These are phyloP conservation scores for Melipona beecheii DNA, from an alignment of 2,888 invertebrate genomes.

Conservation along the genomic window DNA sequence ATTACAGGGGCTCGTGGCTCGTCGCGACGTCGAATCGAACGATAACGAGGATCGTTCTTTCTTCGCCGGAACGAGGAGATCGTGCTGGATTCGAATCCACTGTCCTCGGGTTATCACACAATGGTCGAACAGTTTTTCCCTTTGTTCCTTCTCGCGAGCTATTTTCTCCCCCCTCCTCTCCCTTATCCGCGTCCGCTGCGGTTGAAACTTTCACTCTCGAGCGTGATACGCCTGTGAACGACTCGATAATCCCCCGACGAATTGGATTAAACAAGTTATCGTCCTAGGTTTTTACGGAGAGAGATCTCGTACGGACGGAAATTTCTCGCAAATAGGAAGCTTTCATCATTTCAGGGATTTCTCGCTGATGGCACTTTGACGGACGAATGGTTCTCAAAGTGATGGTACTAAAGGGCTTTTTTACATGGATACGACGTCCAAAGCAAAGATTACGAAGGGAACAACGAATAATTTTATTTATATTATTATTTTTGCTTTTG, in stretches of 20 bases:
- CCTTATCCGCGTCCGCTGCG: conserved; percentile 1
- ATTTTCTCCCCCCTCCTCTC: not conserved
- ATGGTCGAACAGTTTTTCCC: conserved; percentile 11
- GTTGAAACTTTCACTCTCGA: conserved; percentile 37
- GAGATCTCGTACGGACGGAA: too few species aligned
- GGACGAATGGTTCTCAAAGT: too few species aligned
- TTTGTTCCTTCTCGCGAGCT: not conserved
- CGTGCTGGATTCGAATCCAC: not conserved
- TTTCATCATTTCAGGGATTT: too few species aligned
- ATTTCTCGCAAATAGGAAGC: not conserved
- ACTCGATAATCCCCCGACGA: not conserved
- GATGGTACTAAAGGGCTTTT: too few species aligned
- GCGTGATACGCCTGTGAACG: conserved; percentile 25
- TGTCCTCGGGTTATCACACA: conserved; percentile 23
- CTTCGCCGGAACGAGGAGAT: not conserved
- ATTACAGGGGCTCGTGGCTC: conserved; percentile 23
- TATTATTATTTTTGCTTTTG: too few species aligned
- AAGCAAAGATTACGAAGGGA: too few species aligned
- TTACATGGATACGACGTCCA: too few species aligned
- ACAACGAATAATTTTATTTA: too few species aligned
- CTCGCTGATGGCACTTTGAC: too few species aligned
- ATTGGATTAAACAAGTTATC: conserved; percentile 36
- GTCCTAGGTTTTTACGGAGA: not conserved
- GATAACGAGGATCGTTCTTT: conserved; percentile 15
- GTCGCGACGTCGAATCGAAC: conserved; percentile 7